Evolutionary conservation across 30 jellyfish, hydroid and myxozoan genomes (phyloP), one percentile per base, ranked within the genome.

Genomic region (Hydra vulgaris): DNA sequence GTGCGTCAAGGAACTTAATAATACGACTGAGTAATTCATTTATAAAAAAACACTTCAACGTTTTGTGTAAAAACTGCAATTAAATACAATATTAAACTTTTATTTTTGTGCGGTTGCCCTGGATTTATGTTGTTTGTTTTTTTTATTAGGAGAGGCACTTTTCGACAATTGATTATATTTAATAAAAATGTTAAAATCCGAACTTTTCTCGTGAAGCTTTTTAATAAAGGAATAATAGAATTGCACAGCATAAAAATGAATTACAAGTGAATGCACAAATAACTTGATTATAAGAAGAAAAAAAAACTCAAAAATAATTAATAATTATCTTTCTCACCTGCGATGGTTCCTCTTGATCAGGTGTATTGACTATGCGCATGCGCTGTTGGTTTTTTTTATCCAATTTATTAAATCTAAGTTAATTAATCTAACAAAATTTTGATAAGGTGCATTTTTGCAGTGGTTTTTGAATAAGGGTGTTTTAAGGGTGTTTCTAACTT

Each of bases 281-380:
- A 40, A 12, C 61, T 40, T 40, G 61, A 40, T 40, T 40, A 5
- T n/a, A n/a, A n/a, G n/a, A n/a, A 40, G 12, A 40, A 40, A 40
- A 40, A 40, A 40, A 40, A 40, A 3, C 61, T 40, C 61, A 40
- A 40, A 40, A 40, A 40, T 12, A 40, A 40, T 40, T 40, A 40
- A 40, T 40, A 40, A 40, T 40, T 40, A 40, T 40, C 61, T 40
- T 40, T 40, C 61, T 75, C 83, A 75, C 83, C 83, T 75, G 83
- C 83, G 75, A 15, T 25, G 17, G 24, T 75, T 75, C 71, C 56
- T 75, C 17, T 25, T 75, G 21, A 8, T 25, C 83, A 75, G 83
- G 25, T 75, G 83, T 22, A 54, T 75, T 25, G 24, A 4, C 5
- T 54, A 26, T 40, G 72, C 83, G 83, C 83, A 75, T 75, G 83